These are phyloP conservation scores for Steinernema feltiae DNA, from an alignment of 1,140 invertebrate species.

Conservation along the genomic window DNA sequence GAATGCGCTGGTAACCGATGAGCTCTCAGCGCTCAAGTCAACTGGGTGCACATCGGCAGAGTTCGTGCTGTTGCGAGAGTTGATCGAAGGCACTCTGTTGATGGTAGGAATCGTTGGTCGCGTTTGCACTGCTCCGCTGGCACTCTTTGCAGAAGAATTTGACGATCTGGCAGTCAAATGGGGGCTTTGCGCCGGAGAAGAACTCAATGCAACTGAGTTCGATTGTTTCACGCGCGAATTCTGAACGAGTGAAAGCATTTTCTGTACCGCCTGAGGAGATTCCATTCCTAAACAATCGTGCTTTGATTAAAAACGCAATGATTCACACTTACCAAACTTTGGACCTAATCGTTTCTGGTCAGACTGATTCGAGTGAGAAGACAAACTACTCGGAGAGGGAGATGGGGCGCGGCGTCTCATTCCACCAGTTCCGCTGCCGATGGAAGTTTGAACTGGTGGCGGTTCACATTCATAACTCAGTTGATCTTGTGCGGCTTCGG, in stretches of 20 bases:
- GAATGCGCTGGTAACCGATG: conserved; percentile 74
- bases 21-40: conserved; percentile 84
- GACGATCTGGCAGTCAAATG: conserved; percentile 41
- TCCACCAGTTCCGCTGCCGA: conserved; percentile 60
- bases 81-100: conserved; percentile 58
- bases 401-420: conserved; percentile 77
- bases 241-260: conserved; percentile 81
- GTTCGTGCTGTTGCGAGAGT: conserved; percentile 82
- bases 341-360: conserved; percentile 58
- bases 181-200: conserved; percentile 27
- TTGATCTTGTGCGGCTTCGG: conserved; percentile 80
- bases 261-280: conserved; percentile 86
- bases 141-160: neutral
- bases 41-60: conserved; percentile 73
- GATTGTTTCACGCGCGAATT: conserved; percentile 64
- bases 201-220: conserved; percentile 20
- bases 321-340: conserved; percentile 66
- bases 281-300: conserved; percentile 68
- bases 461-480: conserved; percentile 84
- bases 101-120: conserved; percentile 62
- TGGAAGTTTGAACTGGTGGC: conserved; percentile 59
- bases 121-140: conserved; percentile 25
- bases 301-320: conserved; percentile 16
- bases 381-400: conserved; percentile 78
- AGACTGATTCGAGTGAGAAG: conserved; percentile 64